These are phyloP conservation scores for Phenganax stokvisi DNA, from an alignment of 92 coral and sea anemone species.

Conservation along the genomic window DNA sequence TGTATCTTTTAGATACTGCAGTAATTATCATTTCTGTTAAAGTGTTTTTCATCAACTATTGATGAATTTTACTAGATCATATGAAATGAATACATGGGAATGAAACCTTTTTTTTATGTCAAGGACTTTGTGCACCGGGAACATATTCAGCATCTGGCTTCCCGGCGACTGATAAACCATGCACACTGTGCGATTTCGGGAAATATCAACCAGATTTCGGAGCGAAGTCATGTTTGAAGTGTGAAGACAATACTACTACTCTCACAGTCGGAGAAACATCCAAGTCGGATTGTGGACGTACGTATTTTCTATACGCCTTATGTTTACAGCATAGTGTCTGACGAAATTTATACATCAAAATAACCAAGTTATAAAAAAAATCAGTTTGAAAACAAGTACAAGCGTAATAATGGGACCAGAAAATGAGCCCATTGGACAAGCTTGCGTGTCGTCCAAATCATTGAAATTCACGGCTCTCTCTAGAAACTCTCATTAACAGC, in stretches of 20 bases:
- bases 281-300: constrained; percentile 29
- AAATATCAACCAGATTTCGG: constrained; percentile 29
- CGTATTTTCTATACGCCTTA: neutral
- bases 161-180: neutral
- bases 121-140: constrained; percentile 20
- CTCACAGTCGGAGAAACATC: neutral
- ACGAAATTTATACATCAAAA: neutral
- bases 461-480: too few species aligned
- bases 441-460: too few species aligned
- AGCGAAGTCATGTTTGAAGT: constrained; percentile 22
- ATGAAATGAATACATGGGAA: neutral
- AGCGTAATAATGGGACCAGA: too few species aligned
- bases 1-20: too few species aligned
- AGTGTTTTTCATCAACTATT: too few species aligned
- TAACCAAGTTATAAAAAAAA: neutral
- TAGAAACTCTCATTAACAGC: too few species aligned
- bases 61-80: too few species aligned
- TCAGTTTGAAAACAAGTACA: too few species aligned
- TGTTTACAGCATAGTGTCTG: neutral
- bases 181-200: constrained; percentile 10
- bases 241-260: constrained; percentile 24
- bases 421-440: too few species aligned
- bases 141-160: constrained; percentile 31
- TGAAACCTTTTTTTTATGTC: neutral
- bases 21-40: too few species aligned